Evolutionary conservation across 2,888 invertebrate species (phyloP), one percentile per base, ranked within the genome.

Genomic region (Troilus luridus): DNA sequence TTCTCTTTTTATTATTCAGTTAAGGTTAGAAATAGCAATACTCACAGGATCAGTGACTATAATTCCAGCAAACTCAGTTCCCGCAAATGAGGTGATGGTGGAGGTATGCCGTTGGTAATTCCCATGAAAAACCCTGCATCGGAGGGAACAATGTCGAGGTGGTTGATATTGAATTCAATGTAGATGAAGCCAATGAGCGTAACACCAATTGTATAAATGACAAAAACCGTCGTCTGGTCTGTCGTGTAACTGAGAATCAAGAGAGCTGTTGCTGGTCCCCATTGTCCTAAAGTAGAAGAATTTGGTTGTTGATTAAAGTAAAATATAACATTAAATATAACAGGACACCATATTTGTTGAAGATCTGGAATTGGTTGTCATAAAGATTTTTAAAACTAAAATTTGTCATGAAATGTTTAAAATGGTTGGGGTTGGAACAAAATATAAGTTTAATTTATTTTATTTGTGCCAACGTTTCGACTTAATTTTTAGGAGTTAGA

Each of bases 81-180:
- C 97, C 93, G 97, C 94, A 92, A 98, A 96, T 90, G 97, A 97
- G 94, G 97, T 96, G 21, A 97, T 94, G 93, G 97, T 97, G 0
- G 97, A 11, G 14, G 96, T 21, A 95, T 94, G 21, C 96, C 96
- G 93, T 98, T 98, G 1, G 97, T 97, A 93, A 98, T 96, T 9
- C 98, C 98, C 97, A 98, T 98, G 92, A 98, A 94, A 0, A 97
- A 96, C 64, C 98, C 97, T 1, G 98, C 97, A 94, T 96, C 97
- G 94, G 97, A 97, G 0, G 98, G 97, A 10, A 98, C 96, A 90
- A 98, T 94, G 94, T 98, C 98, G 92, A 98, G 97, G 93, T 97
- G 97, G 93, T 97, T 98, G 24, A 96, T 95, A 72, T 93, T 93
- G 92, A 93, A 93, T 3, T 97, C 97, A 89, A 96, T 96, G 93